These are phyloP conservation scores for Henicopernis longicauda DNA, from an alignment of 2,113 vertebrate species.

Conservation along the genomic window DNA sequence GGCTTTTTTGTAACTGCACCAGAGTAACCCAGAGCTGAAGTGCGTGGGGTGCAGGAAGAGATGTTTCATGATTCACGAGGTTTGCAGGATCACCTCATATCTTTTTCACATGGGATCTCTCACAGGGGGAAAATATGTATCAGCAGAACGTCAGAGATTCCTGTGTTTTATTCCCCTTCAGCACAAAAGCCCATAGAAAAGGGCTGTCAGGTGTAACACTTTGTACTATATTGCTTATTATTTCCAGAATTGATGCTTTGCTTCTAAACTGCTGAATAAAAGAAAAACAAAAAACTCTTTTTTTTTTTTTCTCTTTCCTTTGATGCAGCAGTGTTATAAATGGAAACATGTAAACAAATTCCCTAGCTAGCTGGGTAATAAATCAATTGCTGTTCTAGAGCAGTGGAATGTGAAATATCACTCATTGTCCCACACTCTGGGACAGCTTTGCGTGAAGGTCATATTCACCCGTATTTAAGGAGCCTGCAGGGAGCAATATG, in stretches of 20 bases:
- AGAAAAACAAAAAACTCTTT: background rate
- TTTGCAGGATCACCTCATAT: background rate
- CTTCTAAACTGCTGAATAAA: constrained; percentile 38
- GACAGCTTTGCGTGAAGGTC: constrained; percentile 65
- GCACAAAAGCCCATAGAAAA: background rate
- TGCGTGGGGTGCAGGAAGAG: background rate
- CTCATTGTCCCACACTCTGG: constrained; percentile 58
- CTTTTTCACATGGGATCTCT: background rate
- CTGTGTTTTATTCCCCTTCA: background rate
- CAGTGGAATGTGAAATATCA: constrained; percentile 48
- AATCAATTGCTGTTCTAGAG: constrained; percentile 55
- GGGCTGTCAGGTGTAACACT: background rate
- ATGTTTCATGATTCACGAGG: background rate
- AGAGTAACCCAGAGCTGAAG: background rate
- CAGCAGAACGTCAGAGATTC: background rate
- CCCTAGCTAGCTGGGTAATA: background rate
- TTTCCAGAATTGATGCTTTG: background rate
- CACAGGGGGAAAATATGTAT: background rate
- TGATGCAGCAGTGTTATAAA: constrained; percentile 51
- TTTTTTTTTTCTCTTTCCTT: background rate
- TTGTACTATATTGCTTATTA: background rate
- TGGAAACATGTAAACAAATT: constrained; percentile 34
- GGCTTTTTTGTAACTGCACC: background rate
- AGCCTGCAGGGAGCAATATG: constrained; percentile 66
- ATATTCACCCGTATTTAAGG: constrained; percentile 49